Evolutionary conservation across 1,140 invertebrate species (phyloP).

Genomic region (Drosophila sp.): DNA sequence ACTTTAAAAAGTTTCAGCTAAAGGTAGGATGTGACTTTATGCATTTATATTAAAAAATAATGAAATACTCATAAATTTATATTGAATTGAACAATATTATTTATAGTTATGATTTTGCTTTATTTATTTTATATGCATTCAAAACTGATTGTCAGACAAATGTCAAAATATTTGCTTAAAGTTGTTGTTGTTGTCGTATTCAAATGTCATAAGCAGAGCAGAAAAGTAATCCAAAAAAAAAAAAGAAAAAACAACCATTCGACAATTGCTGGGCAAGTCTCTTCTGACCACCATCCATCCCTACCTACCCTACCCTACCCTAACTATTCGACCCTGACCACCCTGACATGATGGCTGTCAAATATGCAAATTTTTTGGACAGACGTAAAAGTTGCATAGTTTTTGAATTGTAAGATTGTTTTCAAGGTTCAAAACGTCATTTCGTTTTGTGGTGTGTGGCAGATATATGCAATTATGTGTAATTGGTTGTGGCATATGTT

Average conservation of each 20-base stretch:
- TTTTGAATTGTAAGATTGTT: conserved; percentile 2
- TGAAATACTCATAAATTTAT: conserved; percentile 34
- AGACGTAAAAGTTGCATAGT: conserved; percentile 23
- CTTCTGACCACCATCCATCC: conserved; percentile 2
- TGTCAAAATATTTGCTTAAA: conserved; percentile 50
- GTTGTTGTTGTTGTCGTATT: conserved; percentile 30
- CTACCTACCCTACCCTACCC: too few species aligned
- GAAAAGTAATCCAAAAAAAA: conserved; percentile 22
- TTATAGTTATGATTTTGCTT: conserved; percentile 17
- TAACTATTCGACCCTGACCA: background rate
- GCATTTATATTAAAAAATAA: background rate
- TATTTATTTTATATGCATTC: conserved; percentile 33
- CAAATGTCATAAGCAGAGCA: conserved; percentile 51
- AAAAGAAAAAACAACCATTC: conserved; percentile 18
- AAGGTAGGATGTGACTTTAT: too few species aligned
- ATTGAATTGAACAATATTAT: conserved; percentile 32
- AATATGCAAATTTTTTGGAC: conserved; percentile 60
- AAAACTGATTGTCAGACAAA: conserved; percentile 47
- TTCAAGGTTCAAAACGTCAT: background rate
- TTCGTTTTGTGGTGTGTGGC: too few species aligned
- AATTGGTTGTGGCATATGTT: conserved; percentile 38
- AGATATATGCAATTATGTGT: conserved; percentile 34
- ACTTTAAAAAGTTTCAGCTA: too few species aligned
- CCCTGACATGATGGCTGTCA: conserved; percentile 50
- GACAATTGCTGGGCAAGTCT: conserved; percentile 9